A percentile compares a stretch with the other conserved stretches of the same genome.
phyloP scores from a whole-genome alignment of 2,797 vertebrate genomes.

The Chelonia mydas region DNA sequence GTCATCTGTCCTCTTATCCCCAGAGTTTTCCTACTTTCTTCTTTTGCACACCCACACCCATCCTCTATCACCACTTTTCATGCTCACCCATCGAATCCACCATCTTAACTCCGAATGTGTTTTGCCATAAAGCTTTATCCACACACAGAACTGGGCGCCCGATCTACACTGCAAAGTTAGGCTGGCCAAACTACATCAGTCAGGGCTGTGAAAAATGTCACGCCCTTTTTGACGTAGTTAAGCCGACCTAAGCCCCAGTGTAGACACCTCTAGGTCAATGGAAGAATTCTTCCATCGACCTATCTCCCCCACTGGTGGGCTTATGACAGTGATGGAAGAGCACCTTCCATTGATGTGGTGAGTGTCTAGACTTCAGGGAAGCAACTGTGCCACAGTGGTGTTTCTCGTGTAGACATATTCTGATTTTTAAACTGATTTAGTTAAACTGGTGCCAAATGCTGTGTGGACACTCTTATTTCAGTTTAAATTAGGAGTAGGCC shows the following conservation, averaged over 20 bases:
- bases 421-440: neutral
- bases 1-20: neutral
- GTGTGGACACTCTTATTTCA: neutral
- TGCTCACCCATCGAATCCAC: neutral
- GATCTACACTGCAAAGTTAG: neutral
- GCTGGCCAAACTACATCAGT: neutral
- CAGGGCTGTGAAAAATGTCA: neutral
- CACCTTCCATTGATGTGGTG: neutral
- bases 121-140: neutral
- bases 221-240: neutral
- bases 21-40: neutral
- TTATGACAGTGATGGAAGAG: neutral
- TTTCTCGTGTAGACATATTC: neutral
- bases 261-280: neutral
- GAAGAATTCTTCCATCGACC: too few relatives aligned
- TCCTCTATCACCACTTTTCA: neutral
- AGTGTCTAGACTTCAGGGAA: neutral
- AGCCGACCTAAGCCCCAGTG: neutral
- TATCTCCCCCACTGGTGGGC: neutral
- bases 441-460: neutral
- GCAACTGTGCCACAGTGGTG: neutral
- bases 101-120: neutral
- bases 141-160: neutral
- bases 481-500: too few relatives aligned
- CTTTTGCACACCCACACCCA: neutral